Evolutionary conservation across 2,113 vertebrate genomes (phyloP).

Genomic region (Cairina moschata): DNA sequence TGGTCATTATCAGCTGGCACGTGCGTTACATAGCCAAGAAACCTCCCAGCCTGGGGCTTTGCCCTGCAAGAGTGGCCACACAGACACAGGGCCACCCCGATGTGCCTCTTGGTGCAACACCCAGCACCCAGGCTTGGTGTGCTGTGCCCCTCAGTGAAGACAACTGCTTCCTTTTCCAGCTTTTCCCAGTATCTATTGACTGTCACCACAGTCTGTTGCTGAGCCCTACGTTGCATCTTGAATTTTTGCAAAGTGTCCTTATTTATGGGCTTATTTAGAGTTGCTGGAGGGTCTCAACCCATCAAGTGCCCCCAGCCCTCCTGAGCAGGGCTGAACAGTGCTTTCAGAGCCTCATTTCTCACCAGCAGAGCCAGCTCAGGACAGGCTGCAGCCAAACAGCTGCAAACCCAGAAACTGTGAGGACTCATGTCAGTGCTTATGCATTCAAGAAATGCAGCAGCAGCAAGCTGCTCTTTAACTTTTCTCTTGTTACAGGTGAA

Average conservation of each 20-base stretch:
- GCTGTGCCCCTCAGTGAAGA: neutral
- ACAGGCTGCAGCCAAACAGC: neutral
- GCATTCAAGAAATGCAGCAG: neutral
- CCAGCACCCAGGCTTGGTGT: fast-evolving
- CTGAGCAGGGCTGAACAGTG: neutral
- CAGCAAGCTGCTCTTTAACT: neutral
- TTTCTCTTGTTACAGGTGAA: neutral
- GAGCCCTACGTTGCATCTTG: neutral
- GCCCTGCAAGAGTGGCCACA: neutral
- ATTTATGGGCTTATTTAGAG: neutral
- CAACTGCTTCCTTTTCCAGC: neutral
- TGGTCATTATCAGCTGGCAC: constrained; percentile 48
- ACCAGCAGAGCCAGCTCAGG: neutral
- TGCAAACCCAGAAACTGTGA: neutral
- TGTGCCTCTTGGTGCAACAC: neutral
- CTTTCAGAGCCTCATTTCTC: neutral
- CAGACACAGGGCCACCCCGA: neutral
- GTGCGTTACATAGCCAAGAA: neutral
- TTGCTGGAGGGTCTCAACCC: neutral
- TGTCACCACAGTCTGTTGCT: neutral
- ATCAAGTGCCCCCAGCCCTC: neutral
- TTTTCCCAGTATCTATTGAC: neutral
- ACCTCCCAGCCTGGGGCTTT: neutral
- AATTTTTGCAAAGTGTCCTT: neutral
- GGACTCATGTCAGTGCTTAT: neutral